Conservation (phyloP, 1,140 invertebrate genomes). For the Drosophila takahashii region DNA sequence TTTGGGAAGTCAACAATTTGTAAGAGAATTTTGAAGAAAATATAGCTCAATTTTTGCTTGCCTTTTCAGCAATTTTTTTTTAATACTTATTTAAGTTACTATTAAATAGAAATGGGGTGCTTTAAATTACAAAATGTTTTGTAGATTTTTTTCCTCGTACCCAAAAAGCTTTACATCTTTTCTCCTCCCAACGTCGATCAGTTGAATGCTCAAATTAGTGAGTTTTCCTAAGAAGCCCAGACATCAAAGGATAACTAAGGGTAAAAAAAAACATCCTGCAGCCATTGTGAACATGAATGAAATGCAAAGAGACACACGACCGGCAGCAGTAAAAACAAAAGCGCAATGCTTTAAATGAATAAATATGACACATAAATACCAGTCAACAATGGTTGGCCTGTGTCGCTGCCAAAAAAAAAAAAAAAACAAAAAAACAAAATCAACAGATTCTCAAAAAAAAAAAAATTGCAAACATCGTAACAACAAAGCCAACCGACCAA, state of each 20-base stretch:
- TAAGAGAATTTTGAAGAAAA: neutral
- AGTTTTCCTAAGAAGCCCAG: neutral
- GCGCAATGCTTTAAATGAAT: conserved; percentile 75
- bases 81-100: no score
- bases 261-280: conserved; percentile 30
- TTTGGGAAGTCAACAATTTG: neutral
- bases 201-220: conserved; percentile 14
- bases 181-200: neutral
- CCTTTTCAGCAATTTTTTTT: no score
- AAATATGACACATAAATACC: conserved; percentile 81
- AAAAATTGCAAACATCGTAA: conserved; percentile 44
- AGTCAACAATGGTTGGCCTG: conserved; percentile 36
- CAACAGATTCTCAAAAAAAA: conserved; percentile 21
- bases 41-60: no score
- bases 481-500: conserved; percentile 61
- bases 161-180: neutral
- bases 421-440: conserved; percentile 15
- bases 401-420: conserved; percentile 24
- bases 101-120: no score
- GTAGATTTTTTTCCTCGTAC: neutral
- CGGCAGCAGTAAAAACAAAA: conserved; percentile 50
- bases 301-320: conserved; percentile 27
- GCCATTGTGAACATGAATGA: conserved; percentile 46
- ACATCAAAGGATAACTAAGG: conserved; percentile 36
- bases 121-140: no score